Base-by-base conservation (phyloP, 1,140 invertebrate species). In the Meloidogyne exigua region DNA sequence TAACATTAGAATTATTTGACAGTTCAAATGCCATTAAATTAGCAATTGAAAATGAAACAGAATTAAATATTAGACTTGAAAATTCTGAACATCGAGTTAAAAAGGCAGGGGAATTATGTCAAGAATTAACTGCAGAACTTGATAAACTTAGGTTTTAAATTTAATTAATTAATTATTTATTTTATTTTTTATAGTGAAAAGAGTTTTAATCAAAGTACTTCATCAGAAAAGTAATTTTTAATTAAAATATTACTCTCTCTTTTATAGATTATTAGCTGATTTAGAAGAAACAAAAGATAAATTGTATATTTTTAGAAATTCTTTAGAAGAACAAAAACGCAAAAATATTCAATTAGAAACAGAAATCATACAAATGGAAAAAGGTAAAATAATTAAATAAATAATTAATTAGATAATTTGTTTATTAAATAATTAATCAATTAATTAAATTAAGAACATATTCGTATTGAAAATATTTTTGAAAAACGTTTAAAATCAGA, bases 101-200 rank as follows among this genome's bases (percentile, higher is more conserved):
- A 9, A 76, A 75, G 66, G 68, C 36, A 0, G 32, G 36, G 18
- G 65, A 76, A 39, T 32, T 76, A 67, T 69, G 39, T 62, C 13
- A 64, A 23, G 63, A 62, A 49, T 65, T 76, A 26, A 69, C 13
- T 66, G n/a, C 57, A 62, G 75, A 76, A 39, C 32, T 76, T 26
- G 75, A 76, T 26, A 68, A 76, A 62, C 28, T 73, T 39, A 76
- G 75, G 75, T n/a, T 64, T 10, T 26, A 9, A n/a, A n/a, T n/a
- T 28, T 25, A 21, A 63, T 7, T n/a, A n/a, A 63, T 23, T 32
- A 72, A 26, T 26, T 23, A 28, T 3, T 11, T n/a, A 26, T 28
- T 28, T 12, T 36, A 64, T 23, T 63, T 28, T 73, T 63, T n/a
- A n/a, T 1, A 76, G 75, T 63, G 75, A 76, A 65, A 65, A 72